Evolutionary conservation across 23 tunicate genomes (phyloP), one percentile per base, ranked within the genome.

Genomic region (Diplosoma virens): DNA sequence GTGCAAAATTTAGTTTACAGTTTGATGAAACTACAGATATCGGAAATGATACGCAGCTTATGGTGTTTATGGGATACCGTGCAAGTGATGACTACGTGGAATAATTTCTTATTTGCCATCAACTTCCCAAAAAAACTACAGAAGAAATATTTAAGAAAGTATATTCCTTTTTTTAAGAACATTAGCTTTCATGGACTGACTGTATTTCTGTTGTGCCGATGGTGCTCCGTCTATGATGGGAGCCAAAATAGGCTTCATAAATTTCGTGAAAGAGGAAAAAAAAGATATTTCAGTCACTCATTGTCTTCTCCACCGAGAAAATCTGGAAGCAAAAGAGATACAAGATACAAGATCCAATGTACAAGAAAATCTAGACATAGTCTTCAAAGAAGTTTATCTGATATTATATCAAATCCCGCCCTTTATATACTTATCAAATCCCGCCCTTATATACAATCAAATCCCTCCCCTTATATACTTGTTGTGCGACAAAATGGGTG

Each of bases 251-350:
- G 36, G 26, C 3, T 52, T 46, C 27, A 77, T 77, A 29, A 77
- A 76, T 66, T 68, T 68, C 30, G 75, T 68, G 75, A 68, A 68
- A 68, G 37, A 34, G 53, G 30, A 34, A 68, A 68, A 35, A 52
- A 68, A 68, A 34, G 54, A 68, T 54, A 68, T 68, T 68, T 68
- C 24, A 68, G 67, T 73, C 9, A 48, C 45, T 47, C 93, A 80
- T 52, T 86, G 86, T 80, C 64, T 80, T 73, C 79, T 86, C 7
- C 93, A 80, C 76, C 61, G 81, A 27, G 81, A 80, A 86, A 86
- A 56, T 36, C 85, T 80, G 35, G 81, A 81, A 25, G 73, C 80
- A 59, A 26, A 63, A 85, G 31, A 58, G 17, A 21, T 79, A 33
- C 63, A 45, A 16, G 50, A 9, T 7, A 7, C 9, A 14, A 41